phyloP scores from a whole-genome alignment of 1,140 invertebrate species.

The Ostrea denselamellosa region DNA sequence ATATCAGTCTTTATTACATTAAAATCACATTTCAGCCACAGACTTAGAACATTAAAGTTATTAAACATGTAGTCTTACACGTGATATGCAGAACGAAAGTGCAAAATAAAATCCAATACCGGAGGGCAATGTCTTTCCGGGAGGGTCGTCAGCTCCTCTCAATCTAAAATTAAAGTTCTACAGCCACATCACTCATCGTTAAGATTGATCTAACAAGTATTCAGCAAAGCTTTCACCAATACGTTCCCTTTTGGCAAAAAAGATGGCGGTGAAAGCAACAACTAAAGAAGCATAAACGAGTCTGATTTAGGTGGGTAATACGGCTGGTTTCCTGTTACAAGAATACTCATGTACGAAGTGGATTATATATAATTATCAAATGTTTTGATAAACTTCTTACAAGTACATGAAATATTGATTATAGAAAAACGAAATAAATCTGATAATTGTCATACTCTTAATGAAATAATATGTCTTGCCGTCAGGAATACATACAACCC shows the following conservation, averaged over 20 bases:
- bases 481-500: neutral
- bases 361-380: constrained; percentile 10
- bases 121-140: neutral
- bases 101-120: constrained; percentile 4
- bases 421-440: constrained; percentile 1
- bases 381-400: constrained; percentile 11
- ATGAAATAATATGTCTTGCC: constrained; percentile 20
- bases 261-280: neutral
- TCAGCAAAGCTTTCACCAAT: neutral
- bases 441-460: neutral
- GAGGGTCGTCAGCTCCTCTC: neutral
- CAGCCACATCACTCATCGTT: neutral
- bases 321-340: neutral
- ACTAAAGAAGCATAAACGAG: neutral
- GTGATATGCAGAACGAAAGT: neutral
- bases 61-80: neutral
- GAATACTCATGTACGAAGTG: constrained; percentile 9
- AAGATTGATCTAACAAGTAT: neutral
- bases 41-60: neutral
- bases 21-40: neutral
- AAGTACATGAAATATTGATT: constrained; percentile 26
- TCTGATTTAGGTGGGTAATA: neutral
- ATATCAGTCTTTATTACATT: neutral
- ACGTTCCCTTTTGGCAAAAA: neutral
- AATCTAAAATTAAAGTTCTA: neutral